Conservation (phyloP, 2,113 vertebrate species). For the Forbesichthys agassizii region DNA sequence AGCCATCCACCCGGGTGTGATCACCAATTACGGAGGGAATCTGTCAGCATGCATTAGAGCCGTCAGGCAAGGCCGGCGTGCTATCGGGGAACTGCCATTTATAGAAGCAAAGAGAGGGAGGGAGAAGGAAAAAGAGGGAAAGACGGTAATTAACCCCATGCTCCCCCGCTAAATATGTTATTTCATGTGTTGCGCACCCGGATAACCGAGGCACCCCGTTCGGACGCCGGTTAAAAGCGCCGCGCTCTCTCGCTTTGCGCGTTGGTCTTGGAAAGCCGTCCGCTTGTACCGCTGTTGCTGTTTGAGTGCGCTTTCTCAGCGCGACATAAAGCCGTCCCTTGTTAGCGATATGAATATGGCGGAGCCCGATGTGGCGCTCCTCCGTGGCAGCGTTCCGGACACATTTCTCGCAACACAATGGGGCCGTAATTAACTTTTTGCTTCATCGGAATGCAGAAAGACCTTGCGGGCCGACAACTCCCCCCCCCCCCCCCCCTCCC, state of each 20-base stretch:
- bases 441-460: slow-evolving; percentile 78
- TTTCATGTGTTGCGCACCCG: too few relatives aligned
- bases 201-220: too few relatives aligned
- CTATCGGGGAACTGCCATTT: slow-evolving; percentile 59
- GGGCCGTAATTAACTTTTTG: slow-evolving; percentile 80
- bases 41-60: slow-evolving; percentile 81
- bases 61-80: slow-evolving; percentile 72
- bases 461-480: slow-evolving; percentile 43
- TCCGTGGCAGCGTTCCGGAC: slow-evolving; percentile 42
- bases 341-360: slow-evolving; percentile 65
- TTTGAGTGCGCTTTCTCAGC: slow-evolving; percentile 26
- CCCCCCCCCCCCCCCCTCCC: slow-evolving; percentile 14
- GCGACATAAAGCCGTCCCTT: slow-evolving; percentile 35
- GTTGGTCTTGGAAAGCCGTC: slow-evolving; percentile 2
- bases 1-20: slow-evolving; percentile 83
- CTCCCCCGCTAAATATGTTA: too few relatives aligned
- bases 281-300: slow-evolving; percentile 11
- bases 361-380: slow-evolving; percentile 52
- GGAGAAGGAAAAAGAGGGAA: slow-evolving; percentile 21
- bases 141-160: neutral
- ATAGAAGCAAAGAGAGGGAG: slow-evolving; percentile 33
- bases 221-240: too few relatives aligned
- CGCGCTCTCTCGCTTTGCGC: neutral
- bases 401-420: slow-evolving; percentile 65
- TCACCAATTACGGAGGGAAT: slow-evolving; percentile 80